Evolutionary conservation across 2,888 invertebrate genomes (phyloP), one percentile per base, ranked within the genome.

Genomic region (Dasysyrphus albostriatus): DNA sequence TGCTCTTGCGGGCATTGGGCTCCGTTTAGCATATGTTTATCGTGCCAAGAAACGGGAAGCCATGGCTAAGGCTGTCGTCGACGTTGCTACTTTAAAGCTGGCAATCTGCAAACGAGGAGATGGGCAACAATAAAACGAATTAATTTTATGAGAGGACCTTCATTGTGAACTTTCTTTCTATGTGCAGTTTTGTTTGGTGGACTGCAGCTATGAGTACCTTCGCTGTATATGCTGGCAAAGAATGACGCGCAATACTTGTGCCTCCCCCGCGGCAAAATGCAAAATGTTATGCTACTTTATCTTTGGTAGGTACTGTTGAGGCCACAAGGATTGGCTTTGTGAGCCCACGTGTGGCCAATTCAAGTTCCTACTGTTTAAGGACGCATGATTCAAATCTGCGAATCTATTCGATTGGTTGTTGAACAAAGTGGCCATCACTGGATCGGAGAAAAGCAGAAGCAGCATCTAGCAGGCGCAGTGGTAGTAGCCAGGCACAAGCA

Each of bases 351-450:
- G 78, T 65, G 75, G 75, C 58, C 32, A 72, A 70, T 75, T 82
- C 75, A 1, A 69, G 39, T 69, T 37, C 72, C 74, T 78, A 79
- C 78, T 83, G 78, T 75, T 84, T 84, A 82, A 59, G 80, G 89
- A 90, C 92, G 91, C 90, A 91, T 91, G 91, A 92, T 91, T 91
- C 89, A 92, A 91, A 91, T 91, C 91, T 90, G 90, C 89, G 88
- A 83, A 87, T 77, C 78, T 87, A 87, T 87, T 74, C 82, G 77
- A 82, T 83, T 82, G 78, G 59, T 74, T 74, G 69, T 74, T 54
- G 67, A 69, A 73, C 56, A 65, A 54, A 78, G 70, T 82, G 82
- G 58, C 9, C 54, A 83, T 32, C 19, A 39, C 14, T 19, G 61
- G 47, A 54, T 16, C 29, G 47, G 0, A 65, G 16, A 49, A 37